Evolutionary conservation across 53 echinoderm and acorn worm species (phyloP), one percentile per base, ranked within the genome.

Genomic region (Luidia sarsii): DNA sequence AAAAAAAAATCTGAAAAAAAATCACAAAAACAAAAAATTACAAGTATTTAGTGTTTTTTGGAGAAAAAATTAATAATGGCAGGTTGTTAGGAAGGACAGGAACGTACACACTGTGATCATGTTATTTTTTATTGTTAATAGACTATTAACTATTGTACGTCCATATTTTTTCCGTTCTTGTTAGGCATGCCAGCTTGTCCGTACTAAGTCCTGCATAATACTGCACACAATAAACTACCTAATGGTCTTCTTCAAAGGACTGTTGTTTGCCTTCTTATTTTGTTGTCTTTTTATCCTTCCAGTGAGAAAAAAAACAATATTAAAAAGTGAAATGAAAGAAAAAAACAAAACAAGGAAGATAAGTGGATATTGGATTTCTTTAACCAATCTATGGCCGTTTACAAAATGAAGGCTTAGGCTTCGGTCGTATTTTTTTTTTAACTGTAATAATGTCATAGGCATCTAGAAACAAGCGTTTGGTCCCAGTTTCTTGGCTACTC

Each of bases 101-200:
- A 60, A 27, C 41, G 41, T 75, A 49, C 75, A 75, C 41, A 59
- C 16, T 75, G 75, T 75, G 59, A 75, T 75, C 75, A 75, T 75
- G 75, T 75, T 75, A 75, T 75, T 75, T 75, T 75, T 75, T 75
- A 75, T 75, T 75, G 75, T 75, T 75, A 39, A 75, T 75, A 75
- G 75, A 75, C 39, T 75, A 71, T 71, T 55, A 57, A 75, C 75
- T 75, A 75, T 75, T 75, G 75, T 75, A 75, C 75, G 75, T 75
- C 75, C 75, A 75, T 75, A 75, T 75, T 75, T 75, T n/a, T 75
- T 75, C 39, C 57, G 57, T 75, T 75, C 75, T 33, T 43, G 75
- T 75, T 7, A 59, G 75, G 75, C 75, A 75, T 75, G 75, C 75
- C 56, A 59, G 75, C 61, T 73, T 75, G 75, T 75, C 60, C 59